These are phyloP conservation scores for Natator depressus DNA, from an alignment of 2,113 vertebrate genomes.

Conservation along the genomic window DNA sequence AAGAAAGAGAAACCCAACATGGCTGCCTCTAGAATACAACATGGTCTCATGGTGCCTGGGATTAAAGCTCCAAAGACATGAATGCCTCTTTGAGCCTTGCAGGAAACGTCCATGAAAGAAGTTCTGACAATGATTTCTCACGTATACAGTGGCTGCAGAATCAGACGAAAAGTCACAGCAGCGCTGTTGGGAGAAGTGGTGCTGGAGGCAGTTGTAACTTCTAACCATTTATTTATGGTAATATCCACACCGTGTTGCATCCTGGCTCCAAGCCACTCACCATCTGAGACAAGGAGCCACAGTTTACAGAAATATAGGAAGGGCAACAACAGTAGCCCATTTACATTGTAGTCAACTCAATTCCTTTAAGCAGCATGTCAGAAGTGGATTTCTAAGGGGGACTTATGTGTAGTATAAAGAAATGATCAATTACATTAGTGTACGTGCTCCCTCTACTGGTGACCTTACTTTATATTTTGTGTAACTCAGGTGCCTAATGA, in stretches of 20 bases:
- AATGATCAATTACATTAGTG: not conserved
- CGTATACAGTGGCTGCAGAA: not conserved
- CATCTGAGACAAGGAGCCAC: not conserved
- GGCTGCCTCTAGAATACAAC: not conserved
- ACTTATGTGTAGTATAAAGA: not conserved
- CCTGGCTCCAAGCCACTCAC: not conserved
- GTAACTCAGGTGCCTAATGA: not conserved
- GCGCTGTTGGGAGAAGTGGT: not conserved
- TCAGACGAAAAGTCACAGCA: not conserved
- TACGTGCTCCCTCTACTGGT: not conserved
- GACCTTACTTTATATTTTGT: not conserved
- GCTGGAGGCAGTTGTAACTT: not conserved
- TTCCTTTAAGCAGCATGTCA: not conserved
- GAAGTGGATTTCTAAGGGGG: not conserved
- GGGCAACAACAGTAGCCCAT: not conserved
- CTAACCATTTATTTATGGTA: not conserved
- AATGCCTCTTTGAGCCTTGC: not conserved
- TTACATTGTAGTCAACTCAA: not conserved
- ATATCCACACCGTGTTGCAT: not conserved
- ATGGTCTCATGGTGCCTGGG: not conserved
- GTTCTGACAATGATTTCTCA: not conserved
- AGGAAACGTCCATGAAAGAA: not conserved
- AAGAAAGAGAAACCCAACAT: not conserved
- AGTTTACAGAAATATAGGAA: not conserved
- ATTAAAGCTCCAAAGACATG: not conserved